Evolutionary conservation across 1,140 invertebrate species (phyloP), one percentile per base, ranked within the genome.

Genomic region (Drosophila oshimai): DNA sequence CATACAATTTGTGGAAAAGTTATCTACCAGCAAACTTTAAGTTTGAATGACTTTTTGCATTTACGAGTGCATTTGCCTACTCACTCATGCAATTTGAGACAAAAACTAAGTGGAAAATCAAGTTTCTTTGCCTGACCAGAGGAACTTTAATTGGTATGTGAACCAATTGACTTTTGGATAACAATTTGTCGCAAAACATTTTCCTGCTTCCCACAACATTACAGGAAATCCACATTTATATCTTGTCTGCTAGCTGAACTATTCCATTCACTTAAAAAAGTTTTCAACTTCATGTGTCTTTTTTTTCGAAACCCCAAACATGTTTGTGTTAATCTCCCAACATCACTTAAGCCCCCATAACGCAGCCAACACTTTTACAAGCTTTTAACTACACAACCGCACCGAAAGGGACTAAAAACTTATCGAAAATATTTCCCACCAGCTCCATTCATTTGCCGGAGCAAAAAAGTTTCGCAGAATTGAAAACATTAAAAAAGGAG

Each of bases 11-110:
- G 62, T 28, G 45, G 20, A 74, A 74, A 83, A 86, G 64, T 79
- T 79, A 37, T 20, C 13, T 4, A 3, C 22, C 42, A 54, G 61
- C 51, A 68, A 83, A 77, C 72, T 83, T 58, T 31, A 77, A 81
- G 73, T 81, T 83, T 69, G 50, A 68, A 83, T 83, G 78, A 73
- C 78, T 81, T 81, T 81, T 55, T 57, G 61, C 73, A 83, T 81
- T 73, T 54, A 51, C 71, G 55, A 77, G 78, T 69, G 54, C 73
- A 76, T 83, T 81, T 62, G 62, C 34, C 33, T 31, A 39, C 33
- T 50, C 22, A 61, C 36, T 47, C 33, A 39, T 41, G 20, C 24
- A 65, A 41, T 49, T 60, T 42, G 45, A 67, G 61, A 67, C 22
- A 68, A 68, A 68, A 50, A 50, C 60, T 41, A 67, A 65, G 45